Evolutionary conservation across 2,797 vertebrate species (phyloP).

Genomic region (Squalus acanthias): DNA sequence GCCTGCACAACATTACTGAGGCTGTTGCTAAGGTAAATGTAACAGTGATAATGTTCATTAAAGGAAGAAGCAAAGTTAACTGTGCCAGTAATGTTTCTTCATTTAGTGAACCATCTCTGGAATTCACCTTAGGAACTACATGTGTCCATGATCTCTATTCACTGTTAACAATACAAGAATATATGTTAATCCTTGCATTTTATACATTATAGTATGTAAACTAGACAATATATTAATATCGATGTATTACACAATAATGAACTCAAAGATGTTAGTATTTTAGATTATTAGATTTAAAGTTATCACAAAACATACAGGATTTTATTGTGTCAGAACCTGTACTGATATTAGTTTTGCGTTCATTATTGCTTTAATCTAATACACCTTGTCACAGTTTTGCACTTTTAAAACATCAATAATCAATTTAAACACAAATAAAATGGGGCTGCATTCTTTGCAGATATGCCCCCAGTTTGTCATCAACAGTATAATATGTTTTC

Average conservation of each 20-base stretch:
- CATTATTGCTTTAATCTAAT: slow-evolving; percentile 38
- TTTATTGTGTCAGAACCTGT: slow-evolving; percentile 34
- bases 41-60: not conserved
- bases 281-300: slow-evolving; percentile 13
- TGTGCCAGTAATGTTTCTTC: slow-evolving; percentile 24
- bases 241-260: slow-evolving; percentile 38
- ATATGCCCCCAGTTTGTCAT: slow-evolving; percentile 30
- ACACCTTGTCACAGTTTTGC: slow-evolving; percentile 38
- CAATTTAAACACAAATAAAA: slow-evolving; percentile 37
- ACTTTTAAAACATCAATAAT: slow-evolving; percentile 37
- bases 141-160: slow-evolving; percentile 36
- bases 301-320: slow-evolving; percentile 37
- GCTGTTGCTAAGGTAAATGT: slow-evolving; percentile 21
- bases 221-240: slow-evolving; percentile 38
- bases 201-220: slow-evolving; percentile 37
- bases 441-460: slow-evolving; percentile 30
- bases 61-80: slow-evolving; percentile 28
- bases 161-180: slow-evolving; percentile 37
- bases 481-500: slow-evolving; percentile 7
- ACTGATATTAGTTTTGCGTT: slow-evolving; percentile 34
- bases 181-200: slow-evolving; percentile 37
- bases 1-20: slow-evolving; percentile 32
- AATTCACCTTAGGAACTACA: slow-evolving; percentile 34
- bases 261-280: slow-evolving; percentile 36
- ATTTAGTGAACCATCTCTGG: slow-evolving; percentile 33